phyloP scores from a whole-genome alignment of 2,888 invertebrate genomes.

The Seladonia tumulorum region DNA sequence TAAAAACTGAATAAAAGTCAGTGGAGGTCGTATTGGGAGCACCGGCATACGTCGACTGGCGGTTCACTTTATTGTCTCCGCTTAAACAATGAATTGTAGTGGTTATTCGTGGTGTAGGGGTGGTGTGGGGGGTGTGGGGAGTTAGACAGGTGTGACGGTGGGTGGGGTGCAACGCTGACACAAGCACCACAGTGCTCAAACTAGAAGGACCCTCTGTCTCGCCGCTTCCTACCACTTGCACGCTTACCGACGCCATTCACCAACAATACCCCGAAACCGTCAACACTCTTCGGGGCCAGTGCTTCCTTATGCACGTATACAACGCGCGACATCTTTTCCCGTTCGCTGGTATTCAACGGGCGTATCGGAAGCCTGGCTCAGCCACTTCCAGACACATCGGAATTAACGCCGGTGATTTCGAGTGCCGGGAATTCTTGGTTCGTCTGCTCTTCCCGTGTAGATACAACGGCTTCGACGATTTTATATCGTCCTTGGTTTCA shows the following conservation, averaged over 20 bases:
- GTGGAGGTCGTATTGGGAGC: conserved; percentile 24
- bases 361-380: conserved; percentile 59
- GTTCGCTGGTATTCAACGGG: conserved; percentile 50
- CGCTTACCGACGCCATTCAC: conserved; percentile 63
- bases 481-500: neutral
- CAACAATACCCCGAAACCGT: conserved; percentile 47
- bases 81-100: conserved; percentile 61
- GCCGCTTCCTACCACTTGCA: conserved; percentile 66
- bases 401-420: conserved; percentile 70
- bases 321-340: conserved; percentile 11
- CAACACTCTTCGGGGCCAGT: conserved; percentile 8
- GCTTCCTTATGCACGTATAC: conserved; percentile 11
- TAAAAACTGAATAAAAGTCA: neutral
- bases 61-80: conserved; percentile 55
- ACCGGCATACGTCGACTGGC: conserved; percentile 26
- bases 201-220: conserved; percentile 65
- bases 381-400: conserved; percentile 73
- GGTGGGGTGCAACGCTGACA: conserved; percentile 64
- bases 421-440: conserved; percentile 64
- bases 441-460: conserved; percentile 9
- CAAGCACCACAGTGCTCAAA: conserved; percentile 67
- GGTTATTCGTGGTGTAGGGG: conserved; percentile 54
- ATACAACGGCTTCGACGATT: neutral
- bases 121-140: neutral
- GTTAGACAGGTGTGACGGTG: conserved; percentile 30